Percentiles rank a stretch among this genome's conserved stretches.
phyloP scores from a whole-genome alignment of 2,797 vertebrate species.

The Pangasius krempfi region DNA sequence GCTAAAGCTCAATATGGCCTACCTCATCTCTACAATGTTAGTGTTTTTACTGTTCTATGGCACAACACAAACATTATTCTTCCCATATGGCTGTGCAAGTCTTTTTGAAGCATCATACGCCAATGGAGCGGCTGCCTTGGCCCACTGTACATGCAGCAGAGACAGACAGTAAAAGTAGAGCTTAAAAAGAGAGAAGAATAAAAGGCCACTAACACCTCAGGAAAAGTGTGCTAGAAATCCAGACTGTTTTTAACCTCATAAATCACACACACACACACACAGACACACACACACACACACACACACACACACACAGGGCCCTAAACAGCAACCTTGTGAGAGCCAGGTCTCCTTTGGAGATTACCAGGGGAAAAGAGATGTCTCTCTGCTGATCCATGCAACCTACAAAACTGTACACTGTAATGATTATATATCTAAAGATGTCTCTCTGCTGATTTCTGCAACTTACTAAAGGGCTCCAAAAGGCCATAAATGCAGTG shows the following conservation, averaged over 20 bases:
- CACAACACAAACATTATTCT: conserved; percentile 60
- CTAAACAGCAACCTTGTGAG: conserved; percentile 68
- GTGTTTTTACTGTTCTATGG: conserved; percentile 66
- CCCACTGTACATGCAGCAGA: conserved; percentile 48
- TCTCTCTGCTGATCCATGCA: background rate
- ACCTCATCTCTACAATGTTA: conserved; percentile 58
- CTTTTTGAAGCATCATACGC: conserved; percentile 50
- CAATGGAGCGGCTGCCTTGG: conserved; percentile 45
- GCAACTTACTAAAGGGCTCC: conserved; percentile 33
- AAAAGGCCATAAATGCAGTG: conserved; percentile 54
- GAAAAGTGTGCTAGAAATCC: conserved; percentile 10
- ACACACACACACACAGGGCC: conserved; percentile 63
- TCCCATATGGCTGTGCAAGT: conserved; percentile 65
- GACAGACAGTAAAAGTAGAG: conserved; percentile 45
- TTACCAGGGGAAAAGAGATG: conserved; percentile 63
- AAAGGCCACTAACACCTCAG: conserved; percentile 63
- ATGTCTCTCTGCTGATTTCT: conserved; percentile 69
- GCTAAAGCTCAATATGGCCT: conserved; percentile 71
- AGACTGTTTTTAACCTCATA: conserved; percentile 64
- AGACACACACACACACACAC: conserved; percentile 50
- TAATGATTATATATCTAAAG: conserved; percentile 73
- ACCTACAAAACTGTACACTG: conserved; percentile 62
- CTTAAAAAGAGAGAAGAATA: conserved; percentile 53
- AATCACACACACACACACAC: conserved; percentile 61
- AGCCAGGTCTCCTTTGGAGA: conserved; percentile 69